Conservation (phyloP, 2,113 vertebrate species). For the Micronycteris hirsuta region DNA sequence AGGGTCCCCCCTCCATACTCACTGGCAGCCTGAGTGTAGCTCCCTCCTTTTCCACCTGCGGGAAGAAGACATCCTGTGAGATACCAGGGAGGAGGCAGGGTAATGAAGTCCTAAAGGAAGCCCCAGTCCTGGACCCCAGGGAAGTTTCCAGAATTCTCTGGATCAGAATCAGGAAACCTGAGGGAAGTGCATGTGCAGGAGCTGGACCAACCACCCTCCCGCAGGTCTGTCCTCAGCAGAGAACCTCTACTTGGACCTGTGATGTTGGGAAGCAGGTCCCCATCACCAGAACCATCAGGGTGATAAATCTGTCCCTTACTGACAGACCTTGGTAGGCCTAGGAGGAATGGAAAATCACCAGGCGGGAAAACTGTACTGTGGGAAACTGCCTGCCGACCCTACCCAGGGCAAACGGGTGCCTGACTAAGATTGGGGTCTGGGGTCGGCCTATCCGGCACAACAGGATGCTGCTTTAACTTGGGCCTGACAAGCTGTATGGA, state of each 20-base stretch:
- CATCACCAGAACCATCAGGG: neutral
- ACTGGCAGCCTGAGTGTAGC: too few species aligned
- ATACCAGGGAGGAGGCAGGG: neutral
- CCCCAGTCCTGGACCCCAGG: rapidly evolving
- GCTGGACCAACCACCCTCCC: neutral
- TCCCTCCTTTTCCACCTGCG: neutral
- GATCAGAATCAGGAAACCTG: neutral
- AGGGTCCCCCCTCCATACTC: too few species aligned
- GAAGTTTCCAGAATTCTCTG: neutral
- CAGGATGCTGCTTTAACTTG: too few species aligned
- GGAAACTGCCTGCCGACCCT: too few species aligned
- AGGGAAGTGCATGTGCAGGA: rapidly evolving
- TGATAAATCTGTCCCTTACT: neutral
- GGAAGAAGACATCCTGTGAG: neutral
- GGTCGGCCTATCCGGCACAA: too few species aligned
- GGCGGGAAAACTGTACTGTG: too few species aligned
- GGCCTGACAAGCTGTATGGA: too few species aligned
- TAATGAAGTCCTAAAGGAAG: neutral
- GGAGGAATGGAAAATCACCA: too few species aligned
- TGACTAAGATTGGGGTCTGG: too few species aligned
- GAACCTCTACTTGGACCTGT: neutral
- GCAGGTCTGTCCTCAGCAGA: neutral
- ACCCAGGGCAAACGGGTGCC: too few species aligned
- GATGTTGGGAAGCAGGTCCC: neutral
- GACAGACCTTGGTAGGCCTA: too few species aligned